Evolutionary conservation across 1,140 invertebrate species (phyloP).

Genomic region (Tetramorium parvispinum): DNA sequence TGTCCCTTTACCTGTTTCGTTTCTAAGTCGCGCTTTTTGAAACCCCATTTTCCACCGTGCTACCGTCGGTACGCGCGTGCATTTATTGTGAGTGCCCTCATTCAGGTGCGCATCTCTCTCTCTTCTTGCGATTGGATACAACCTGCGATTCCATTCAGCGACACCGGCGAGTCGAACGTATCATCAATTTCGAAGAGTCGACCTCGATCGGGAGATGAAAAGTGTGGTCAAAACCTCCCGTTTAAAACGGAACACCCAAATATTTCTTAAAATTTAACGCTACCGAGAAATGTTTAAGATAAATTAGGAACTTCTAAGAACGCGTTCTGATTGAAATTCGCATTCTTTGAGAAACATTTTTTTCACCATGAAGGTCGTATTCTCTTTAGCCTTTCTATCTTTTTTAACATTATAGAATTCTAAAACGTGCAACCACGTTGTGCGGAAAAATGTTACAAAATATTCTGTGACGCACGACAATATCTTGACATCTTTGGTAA

Average conservation of each 20-base stretch:
- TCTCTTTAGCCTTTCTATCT: neutral
- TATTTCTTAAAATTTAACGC: conserved; percentile 21
- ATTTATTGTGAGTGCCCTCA: conserved; percentile 46
- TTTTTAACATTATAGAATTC: too few relatives aligned
- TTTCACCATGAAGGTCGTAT: neutral
- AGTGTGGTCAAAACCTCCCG: neutral
- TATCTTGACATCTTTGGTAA: conserved; percentile 23
- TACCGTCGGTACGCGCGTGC: conserved; percentile 14
- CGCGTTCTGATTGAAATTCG: neutral
- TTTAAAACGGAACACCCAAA: conserved; percentile 12
- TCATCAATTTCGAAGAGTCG: conserved; percentile 33
- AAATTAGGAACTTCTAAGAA: neutral
- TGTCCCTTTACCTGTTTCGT: conserved; percentile 75
- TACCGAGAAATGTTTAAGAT: neutral
- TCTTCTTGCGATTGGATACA: conserved; percentile 60
- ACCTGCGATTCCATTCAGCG: conserved; percentile 55
- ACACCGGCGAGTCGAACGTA: neutral
- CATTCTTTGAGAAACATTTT: neutral
- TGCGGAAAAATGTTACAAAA: neutral
- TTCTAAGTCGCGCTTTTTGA: conserved; percentile 47
- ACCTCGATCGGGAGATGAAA: conserved; percentile 6
- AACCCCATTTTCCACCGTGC: conserved; percentile 26
- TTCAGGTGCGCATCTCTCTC: conserved; percentile 44
- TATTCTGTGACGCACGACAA: neutral
- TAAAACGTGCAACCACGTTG: neutral